Base-by-base conservation (phyloP, 2,113 vertebrate genomes). In the Myiozetetes cayanensis region DNA sequence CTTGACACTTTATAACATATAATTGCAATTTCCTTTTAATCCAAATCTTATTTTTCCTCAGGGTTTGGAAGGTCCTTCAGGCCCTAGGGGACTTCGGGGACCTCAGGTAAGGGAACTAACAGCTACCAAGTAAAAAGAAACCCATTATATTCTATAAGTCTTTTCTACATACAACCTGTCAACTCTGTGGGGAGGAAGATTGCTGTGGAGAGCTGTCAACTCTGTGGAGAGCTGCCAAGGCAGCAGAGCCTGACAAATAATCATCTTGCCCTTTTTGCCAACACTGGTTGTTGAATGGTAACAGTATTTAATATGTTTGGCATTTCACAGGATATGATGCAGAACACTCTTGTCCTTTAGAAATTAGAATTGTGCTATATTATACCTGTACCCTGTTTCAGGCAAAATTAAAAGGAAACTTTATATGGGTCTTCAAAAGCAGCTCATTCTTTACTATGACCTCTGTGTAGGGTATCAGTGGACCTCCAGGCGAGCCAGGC, bases 401-500 rank as follows among this genome's bases (percentile, higher is more conserved):
- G 31, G 25, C 21, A 16, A 70, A 73, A 62, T 66, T 43, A 12
- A 79, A 22, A 58, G 63, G 25, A 33, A 79, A 8, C 11, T 44
- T 89, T 31, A 37, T 8, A 4, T 10, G 4, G 15, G 35, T 80
- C 23, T 87, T 83, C 49, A 77, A 19, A 76, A 35, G 56, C 44
- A 94, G 53, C 68, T 96, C 80, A 96, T 87, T 92, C 33, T 91
- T 9, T 85, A 21, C 44, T 96, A 96, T 87, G 33, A 73, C 56
- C 53, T 94, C 90, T 86, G 59, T 66, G 16, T 88, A 99, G 99
- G 99, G 98, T 94, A 76, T 97, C 33, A 93, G 72, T 52, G 99
- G 99, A 93, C 97, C 70, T 67, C 94, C 97, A 66, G 99, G 99
- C 39, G 98, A 98, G 28, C 96, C 95, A 77, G 99, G 99, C 21